These are phyloP conservation scores for Cordilura impudica DNA, from an alignment of 2,888 invertebrate species.

Conservation along the genomic window DNA sequence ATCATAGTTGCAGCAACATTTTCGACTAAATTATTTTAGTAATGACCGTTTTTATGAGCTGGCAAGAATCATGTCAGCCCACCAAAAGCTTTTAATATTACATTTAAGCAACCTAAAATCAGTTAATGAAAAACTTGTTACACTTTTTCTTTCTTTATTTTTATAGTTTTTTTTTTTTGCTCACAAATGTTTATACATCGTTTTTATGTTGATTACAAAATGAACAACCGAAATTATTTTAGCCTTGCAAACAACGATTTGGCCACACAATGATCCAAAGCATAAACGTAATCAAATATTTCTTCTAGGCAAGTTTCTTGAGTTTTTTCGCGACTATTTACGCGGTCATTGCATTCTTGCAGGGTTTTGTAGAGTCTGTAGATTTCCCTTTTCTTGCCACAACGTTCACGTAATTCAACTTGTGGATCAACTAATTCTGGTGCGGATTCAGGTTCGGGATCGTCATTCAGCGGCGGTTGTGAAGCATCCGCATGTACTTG, in stretches of 20 bases:
- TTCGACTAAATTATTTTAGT: conserved; percentile 30
- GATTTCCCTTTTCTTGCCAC: background rate
- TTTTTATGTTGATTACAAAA: background rate
- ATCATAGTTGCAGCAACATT: background rate
- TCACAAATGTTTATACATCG: background rate
- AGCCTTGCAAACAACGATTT: conserved; percentile 82
- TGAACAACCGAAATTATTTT: background rate
- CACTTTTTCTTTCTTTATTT: too few relatives aligned
- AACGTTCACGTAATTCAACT: background rate
- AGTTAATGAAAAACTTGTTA: background rate
- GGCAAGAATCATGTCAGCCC: conserved; percentile 43
- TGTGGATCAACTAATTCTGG: conserved; percentile 1
- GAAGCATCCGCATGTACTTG: background rate
- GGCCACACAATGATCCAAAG: conserved; percentile 92
- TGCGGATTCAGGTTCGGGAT: background rate
- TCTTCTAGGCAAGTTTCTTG: conserved; percentile 93
- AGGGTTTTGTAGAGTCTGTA: background rate
- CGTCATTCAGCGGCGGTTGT: background rate
- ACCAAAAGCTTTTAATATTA: conserved; percentile 21
- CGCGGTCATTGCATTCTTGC: conserved; percentile 89
- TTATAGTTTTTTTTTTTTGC: too few relatives aligned
- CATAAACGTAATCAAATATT: conserved; percentile 90
- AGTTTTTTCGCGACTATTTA: conserved; percentile 87
- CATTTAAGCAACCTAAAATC: conserved; percentile 14
- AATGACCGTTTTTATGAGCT: conserved; percentile 43